A percentile compares a stretch with the other conserved stretches of the same genome.
Evolutionary conservation across 2,797 vertebrate species (phyloP).

Genomic region (Trematomus bernacchii): DNA sequence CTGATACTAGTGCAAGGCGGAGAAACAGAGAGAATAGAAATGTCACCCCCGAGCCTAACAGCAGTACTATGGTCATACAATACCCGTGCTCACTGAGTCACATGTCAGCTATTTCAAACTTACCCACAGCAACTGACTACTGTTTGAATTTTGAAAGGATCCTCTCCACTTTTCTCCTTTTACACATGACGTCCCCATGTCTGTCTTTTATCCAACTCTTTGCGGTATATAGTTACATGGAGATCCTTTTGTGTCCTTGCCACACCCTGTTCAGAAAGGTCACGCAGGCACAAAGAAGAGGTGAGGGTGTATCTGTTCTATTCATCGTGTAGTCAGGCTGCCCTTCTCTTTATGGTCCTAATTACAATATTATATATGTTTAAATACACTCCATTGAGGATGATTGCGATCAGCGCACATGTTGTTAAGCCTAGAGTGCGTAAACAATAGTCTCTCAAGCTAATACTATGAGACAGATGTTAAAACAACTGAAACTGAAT

Average conservation of each 20-base stretch:
- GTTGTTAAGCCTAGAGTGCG: constrained; percentile 46
- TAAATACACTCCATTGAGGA: constrained; percentile 65
- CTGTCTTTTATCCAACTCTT: constrained; percentile 77
- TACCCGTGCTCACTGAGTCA: constrained; percentile 73
- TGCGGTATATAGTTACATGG: constrained; percentile 82
- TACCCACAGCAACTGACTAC: constrained; percentile 67
- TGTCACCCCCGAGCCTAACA: constrained; percentile 72
- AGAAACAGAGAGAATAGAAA: constrained; percentile 64
- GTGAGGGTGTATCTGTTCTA: constrained; percentile 74
- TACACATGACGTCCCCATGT: constrained; percentile 78
- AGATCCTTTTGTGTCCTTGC: constrained; percentile 79
- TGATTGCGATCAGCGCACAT: constrained; percentile 47
- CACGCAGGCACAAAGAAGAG: constrained; percentile 75
- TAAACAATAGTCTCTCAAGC: constrained; percentile 49
- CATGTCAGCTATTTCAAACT: constrained; percentile 77
- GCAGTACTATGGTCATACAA: constrained; percentile 70
- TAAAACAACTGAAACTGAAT: constrained; percentile 41
- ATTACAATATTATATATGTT: constrained; percentile 73
- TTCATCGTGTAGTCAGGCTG: constrained; percentile 51
- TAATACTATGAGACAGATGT: constrained; percentile 43
- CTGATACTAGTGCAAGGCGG: constrained; percentile 59
- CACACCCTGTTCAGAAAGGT: constrained; percentile 83
- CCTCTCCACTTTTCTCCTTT: constrained; percentile 73
- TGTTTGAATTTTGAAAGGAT: constrained; percentile 75
- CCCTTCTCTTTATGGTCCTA: constrained; percentile 59